Percentiles rank a stretch among this genome's conserved stretches.
Evolutionary conservation across 2,888 invertebrate species (phyloP).

Genomic region (Tipula vernalis): DNA sequence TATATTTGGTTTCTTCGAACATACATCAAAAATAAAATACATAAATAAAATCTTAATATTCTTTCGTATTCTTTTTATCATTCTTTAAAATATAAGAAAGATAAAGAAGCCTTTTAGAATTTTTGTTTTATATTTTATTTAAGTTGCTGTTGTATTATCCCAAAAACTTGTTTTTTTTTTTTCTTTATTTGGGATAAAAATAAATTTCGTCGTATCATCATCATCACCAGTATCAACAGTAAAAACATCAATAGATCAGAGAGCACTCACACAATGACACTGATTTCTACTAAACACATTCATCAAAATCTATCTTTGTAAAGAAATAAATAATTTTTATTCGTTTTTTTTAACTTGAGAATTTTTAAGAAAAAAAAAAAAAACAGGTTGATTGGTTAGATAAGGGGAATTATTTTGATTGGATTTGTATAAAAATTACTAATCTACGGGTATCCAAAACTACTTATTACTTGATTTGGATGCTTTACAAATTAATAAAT

Average conservation of each 20-base stretch:
- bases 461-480: neutral
- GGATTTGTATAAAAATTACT: neutral
- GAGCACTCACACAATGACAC: neutral
- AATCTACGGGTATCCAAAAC: neutral
- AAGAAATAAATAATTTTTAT: neutral
- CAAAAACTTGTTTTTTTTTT: neutral
- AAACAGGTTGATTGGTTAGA: neutral
- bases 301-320: neutral
- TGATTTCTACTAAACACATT: neutral
- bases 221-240: neutral
- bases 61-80: neutral
- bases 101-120: constrained; percentile 4
- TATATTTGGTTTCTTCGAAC: neutral
- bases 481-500: neutral
- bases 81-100: neutral
- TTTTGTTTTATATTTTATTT: neutral
- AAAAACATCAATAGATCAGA: neutral
- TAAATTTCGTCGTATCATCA: neutral
- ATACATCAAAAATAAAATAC: neutral
- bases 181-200: neutral
- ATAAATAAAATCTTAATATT: neutral
- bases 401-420: neutral
- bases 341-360: neutral
- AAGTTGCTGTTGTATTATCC: neutral
- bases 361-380: neutral